Percentiles rank a stretch among this genome's conserved stretches.
These are phyloP conservation scores for Phyllostomus hastatus DNA, from an alignment of 2,113 vertebrate genomes.

Conservation along the genomic window DNA sequence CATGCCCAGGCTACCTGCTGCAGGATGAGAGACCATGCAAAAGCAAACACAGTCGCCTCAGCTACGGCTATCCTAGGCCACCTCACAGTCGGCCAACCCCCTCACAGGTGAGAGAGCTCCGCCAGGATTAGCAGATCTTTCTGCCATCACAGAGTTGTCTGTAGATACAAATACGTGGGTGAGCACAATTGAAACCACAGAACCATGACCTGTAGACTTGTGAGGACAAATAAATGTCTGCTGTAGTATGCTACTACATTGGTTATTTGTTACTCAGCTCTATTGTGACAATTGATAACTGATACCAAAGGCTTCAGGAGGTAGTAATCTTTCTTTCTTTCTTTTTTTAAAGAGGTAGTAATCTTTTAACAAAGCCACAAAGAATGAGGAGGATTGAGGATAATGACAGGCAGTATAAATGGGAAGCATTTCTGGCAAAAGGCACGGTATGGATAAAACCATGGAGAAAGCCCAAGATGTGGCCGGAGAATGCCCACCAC, in stretches of 20 bases:
- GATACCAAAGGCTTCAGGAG: background rate
- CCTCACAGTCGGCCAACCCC: background rate
- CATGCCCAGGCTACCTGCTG: background rate
- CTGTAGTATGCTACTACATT: background rate
- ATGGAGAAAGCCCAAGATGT: background rate
- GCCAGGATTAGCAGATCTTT: background rate
- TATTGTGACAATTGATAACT: background rate
- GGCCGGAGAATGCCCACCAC: background rate
- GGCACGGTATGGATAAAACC: background rate
- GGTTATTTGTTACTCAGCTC: background rate
- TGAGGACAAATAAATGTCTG: background rate
- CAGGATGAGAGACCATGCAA: background rate
- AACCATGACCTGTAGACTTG: background rate
- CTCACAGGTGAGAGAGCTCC: background rate
- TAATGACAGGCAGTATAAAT: background rate
- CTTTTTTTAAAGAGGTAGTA: background rate
- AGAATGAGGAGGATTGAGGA: background rate
- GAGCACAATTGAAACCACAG: background rate
- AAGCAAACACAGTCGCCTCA: background rate
- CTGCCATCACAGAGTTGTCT: background rate
- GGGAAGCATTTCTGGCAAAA: background rate
- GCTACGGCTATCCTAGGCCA: background rate
- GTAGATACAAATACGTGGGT: background rate
- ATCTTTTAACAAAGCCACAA: background rate
- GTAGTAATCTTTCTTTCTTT: too few species aligned